phyloP scores from a whole-genome alignment of 1,140 invertebrate species.

The Calephelis virginiensis region DNA sequence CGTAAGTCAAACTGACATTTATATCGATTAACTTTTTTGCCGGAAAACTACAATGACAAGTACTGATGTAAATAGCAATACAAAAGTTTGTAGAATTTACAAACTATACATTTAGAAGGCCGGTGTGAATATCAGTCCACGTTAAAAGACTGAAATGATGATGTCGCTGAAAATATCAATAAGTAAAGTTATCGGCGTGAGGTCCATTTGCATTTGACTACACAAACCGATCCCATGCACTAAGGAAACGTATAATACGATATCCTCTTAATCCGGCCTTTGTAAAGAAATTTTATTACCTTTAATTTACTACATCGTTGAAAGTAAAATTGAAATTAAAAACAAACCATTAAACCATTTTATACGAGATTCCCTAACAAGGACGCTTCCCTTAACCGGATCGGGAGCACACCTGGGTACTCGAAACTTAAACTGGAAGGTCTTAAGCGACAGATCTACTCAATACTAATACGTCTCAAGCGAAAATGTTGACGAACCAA shows the following conservation, averaged over 20 bases:
- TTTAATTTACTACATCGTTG: slow-evolving; percentile 63
- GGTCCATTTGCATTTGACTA: slow-evolving; percentile 17
- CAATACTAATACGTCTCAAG: slow-evolving; percentile 38
- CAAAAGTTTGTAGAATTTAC: no score
- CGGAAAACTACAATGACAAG: no score
- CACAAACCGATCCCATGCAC: slow-evolving; percentile 7
- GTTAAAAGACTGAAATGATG: no score
- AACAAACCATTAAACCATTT: slow-evolving; percentile 78
- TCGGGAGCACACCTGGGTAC: slow-evolving; percentile 77
- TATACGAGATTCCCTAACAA: slow-evolving; percentile 75
- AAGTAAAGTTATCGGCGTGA: neutral
- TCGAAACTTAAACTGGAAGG: slow-evolving; percentile 73
- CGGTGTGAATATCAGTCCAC: no score
- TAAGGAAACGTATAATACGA: slow-evolving; percentile 10
- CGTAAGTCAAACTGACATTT: no score
- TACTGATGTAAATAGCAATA: no score
- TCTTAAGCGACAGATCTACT: slow-evolving; percentile 61
- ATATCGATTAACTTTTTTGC: no score
- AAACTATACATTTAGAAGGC: no score
- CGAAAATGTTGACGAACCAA: slow-evolving; percentile 15
- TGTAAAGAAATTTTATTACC: slow-evolving; percentile 44
- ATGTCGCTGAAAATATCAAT: no score
- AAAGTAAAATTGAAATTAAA: slow-evolving; percentile 75
- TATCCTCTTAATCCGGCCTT: slow-evolving; percentile 7
- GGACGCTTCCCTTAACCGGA: slow-evolving; percentile 76